A percentile compares a stretch with the other conserved stretches of the same genome.
Conservation (phyloP, 2,797 vertebrate genomes). For the Coregonus suidteri region DNA sequence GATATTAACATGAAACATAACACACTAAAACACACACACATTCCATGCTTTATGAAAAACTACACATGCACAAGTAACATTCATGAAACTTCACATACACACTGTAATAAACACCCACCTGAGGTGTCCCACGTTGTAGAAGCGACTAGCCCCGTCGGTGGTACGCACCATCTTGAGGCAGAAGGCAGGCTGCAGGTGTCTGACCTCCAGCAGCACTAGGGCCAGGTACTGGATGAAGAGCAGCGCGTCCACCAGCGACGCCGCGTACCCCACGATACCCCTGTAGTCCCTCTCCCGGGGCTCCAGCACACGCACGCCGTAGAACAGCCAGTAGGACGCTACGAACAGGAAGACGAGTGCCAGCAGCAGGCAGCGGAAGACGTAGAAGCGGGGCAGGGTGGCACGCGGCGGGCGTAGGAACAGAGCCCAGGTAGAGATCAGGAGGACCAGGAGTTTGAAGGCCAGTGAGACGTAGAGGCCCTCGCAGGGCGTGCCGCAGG, state of each 20-base stretch:
- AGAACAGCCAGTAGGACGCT: conserved; percentile 92
- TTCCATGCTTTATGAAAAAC: too few species aligned
- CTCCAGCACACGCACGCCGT: conserved; percentile 86
- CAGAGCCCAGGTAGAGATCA: conserved; percentile 90
- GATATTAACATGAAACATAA: too few species aligned
- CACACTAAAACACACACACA: too few species aligned
- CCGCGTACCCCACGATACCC: conserved; percentile 87
- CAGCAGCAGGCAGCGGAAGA: conserved; percentile 88
- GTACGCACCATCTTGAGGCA: conserved; percentile 90
- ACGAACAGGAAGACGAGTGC: conserved; percentile 89
- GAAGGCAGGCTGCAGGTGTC: conserved; percentile 90
- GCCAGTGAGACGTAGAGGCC: conserved; percentile 92
- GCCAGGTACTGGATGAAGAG: conserved; percentile 93
- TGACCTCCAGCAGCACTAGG: conserved; percentile 87
- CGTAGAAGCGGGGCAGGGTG: conserved; percentile 84
- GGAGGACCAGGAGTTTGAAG: conserved; percentile 91
- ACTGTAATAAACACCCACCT: conserved; percentile 68
- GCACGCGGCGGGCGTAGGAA: conserved; percentile 88
- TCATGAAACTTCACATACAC: too few species aligned
- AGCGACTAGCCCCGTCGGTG: conserved; percentile 86
- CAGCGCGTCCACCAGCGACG: conserved; percentile 87
- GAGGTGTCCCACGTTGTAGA: conserved; percentile 91
- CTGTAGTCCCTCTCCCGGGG: conserved; percentile 84
- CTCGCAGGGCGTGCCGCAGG: conserved; percentile 89
- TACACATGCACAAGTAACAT: too few species aligned